Evolutionary conservation across 2,797 vertebrate species (phyloP).

Genomic region (Enteromius argenteus): DNA sequence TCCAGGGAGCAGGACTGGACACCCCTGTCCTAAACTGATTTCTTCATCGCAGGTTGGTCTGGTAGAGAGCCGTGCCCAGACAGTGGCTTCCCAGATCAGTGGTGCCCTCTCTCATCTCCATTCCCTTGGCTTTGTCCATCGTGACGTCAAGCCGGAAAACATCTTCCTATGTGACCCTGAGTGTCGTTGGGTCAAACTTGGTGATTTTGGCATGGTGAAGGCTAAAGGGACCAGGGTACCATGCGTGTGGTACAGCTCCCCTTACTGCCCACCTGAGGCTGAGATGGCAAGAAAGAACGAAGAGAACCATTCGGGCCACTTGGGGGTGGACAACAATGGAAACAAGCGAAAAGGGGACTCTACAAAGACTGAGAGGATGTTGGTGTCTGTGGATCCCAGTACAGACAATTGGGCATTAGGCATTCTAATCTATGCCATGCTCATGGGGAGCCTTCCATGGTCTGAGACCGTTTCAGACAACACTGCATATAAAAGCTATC

Average conservation of each 20-base stretch:
- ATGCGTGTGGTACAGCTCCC: conserved; percentile 80
- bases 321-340: neutral
- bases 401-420: conserved; percentile 92
- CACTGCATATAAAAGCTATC: conserved; percentile 84
- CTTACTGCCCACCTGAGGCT: conserved; percentile 89
- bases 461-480: conserved; percentile 82
- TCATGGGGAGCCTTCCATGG: conserved; percentile 92
- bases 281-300: conserved; percentile 67
- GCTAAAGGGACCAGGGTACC: conserved; percentile 71
- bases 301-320: conserved; percentile 67
- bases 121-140: conserved; percentile 93
- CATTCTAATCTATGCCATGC: conserved; percentile 87
- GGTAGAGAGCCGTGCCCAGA: conserved; percentile 77
- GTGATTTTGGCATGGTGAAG: conserved; percentile 91
- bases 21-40: neutral
- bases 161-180: conserved; percentile 87
- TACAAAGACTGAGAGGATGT: conserved; percentile 55
- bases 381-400: conserved; percentile 83
- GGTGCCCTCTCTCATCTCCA: conserved; percentile 90
- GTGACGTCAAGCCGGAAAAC: conserved; percentile 96
- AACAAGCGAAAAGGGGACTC: conserved; percentile 22
- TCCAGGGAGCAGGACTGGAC: neutral
- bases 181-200: conserved; percentile 86
- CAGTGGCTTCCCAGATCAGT: conserved; percentile 87
- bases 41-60: conserved; percentile 70